Evolutionary conservation across 2,113 vertebrate species (phyloP).

Genomic region (Lophura nycthemera): DNA sequence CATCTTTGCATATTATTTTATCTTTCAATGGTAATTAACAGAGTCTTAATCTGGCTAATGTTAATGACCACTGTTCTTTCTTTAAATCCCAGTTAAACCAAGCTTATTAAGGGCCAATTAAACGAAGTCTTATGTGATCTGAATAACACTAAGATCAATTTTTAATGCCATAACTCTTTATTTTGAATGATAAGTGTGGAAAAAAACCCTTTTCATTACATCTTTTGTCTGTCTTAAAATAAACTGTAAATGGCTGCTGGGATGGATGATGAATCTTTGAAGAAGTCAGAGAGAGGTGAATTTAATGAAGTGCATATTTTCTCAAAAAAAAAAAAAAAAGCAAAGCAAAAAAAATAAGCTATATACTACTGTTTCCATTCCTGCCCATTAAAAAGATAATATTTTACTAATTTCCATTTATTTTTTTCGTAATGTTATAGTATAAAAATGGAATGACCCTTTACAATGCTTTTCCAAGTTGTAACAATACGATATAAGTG

Average conservation of each 20-base stretch:
- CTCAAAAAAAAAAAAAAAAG: no score
- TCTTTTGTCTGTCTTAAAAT: conserved; percentile 43
- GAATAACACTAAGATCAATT: conserved; percentile 78
- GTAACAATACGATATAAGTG: not conserved
- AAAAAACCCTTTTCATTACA: conserved; percentile 3
- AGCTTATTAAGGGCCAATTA: conserved; percentile 87
- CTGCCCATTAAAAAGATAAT: not conserved
- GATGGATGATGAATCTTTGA: not conserved
- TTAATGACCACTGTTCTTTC: conserved; percentile 87
- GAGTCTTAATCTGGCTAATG: conserved; percentile 85
- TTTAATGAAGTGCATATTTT: not conserved
- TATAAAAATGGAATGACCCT: not conserved
- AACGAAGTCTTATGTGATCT: conserved; percentile 83
- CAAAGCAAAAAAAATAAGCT: not conserved
- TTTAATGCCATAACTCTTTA: conserved; percentile 44
- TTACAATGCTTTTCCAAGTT: not conserved
- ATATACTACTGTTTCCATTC: not conserved
- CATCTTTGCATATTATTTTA: conserved; percentile 83
- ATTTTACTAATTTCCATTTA: not conserved
- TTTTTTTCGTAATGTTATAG: not conserved
- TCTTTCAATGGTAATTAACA: conserved; percentile 88
- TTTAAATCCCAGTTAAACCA: conserved; percentile 87
- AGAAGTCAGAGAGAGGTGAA: not conserved
- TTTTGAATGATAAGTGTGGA: conserved; percentile 60
- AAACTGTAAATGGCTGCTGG: not conserved